Evolutionary conservation across 1,140 invertebrate genomes (phyloP).

Genomic region (Palaemon carinicauda): DNA sequence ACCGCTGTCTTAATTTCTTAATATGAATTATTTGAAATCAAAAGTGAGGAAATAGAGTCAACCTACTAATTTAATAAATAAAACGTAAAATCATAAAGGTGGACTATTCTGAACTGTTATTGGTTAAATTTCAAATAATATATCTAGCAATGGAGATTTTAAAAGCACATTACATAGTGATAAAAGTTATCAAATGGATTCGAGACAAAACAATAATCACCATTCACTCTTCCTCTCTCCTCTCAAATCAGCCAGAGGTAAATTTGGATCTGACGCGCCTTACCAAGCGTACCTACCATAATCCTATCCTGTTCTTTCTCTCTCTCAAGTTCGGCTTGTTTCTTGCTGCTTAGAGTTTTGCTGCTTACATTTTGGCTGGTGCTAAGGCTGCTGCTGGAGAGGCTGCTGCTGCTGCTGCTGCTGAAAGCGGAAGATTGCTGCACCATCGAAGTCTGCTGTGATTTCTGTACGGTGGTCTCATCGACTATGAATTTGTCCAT

Average conservation of each 20-base stretch:
- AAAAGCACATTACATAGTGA: too few relatives aligned
- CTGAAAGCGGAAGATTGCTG: slow-evolving; percentile 63
- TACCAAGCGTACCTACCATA: slow-evolving; percentile 35
- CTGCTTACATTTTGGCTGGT: slow-evolving; percentile 62
- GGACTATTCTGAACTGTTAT: too few relatives aligned
- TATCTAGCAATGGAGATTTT: too few relatives aligned
- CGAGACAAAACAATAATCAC: background rate
- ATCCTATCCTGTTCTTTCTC: slow-evolving; percentile 53
- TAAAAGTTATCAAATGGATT: background rate
- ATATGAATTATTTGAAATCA: too few relatives aligned
- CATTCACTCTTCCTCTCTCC: background rate
- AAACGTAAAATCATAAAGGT: too few relatives aligned
- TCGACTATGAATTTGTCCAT: slow-evolving; percentile 89
- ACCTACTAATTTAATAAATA: too few relatives aligned
- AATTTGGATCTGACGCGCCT: slow-evolving; percentile 8
- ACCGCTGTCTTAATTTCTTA: too few relatives aligned
- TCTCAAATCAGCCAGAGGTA: background rate
- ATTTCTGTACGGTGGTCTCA: slow-evolving; percentile 70
- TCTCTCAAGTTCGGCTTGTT: slow-evolving; percentile 41
- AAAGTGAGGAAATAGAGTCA: too few relatives aligned
- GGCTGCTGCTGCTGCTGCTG: background rate
- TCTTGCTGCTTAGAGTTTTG: slow-evolving; percentile 61
- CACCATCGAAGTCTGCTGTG: slow-evolving; percentile 61
- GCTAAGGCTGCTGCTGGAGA: slow-evolving; percentile 32
- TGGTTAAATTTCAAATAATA: too few relatives aligned